A percentile compares a stretch with the other conserved stretches of the same genome.
phyloP scores from a whole-genome alignment of 2,113 vertebrate species.

The Uropsilus gracilis region DNA sequence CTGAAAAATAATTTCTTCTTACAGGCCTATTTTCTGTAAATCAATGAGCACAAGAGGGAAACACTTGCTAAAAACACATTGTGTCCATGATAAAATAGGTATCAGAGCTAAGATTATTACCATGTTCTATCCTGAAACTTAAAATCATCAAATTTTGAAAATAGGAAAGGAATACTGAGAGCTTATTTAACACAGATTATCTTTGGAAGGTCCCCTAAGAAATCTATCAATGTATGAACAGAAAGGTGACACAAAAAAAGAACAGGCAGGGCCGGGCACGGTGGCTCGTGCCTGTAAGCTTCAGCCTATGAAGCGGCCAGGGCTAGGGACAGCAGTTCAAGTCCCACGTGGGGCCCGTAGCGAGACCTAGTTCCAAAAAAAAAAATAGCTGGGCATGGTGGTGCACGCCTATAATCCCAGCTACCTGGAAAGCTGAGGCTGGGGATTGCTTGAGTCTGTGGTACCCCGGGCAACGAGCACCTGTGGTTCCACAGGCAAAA shows the following conservation, averaged over 20 bases:
- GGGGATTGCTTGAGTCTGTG: too few species aligned
- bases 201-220: background rate
- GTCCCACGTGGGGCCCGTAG: too few species aligned
- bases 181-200: background rate
- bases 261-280: too few species aligned
- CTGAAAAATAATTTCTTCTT: conserved; percentile 17
- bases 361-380: too few species aligned
- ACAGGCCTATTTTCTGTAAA: background rate
- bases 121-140: background rate
- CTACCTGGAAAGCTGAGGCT: too few species aligned
- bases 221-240: background rate
- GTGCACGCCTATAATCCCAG: too few species aligned
- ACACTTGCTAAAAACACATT: background rate
- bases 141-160: conserved; percentile 27
- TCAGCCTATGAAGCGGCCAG: too few species aligned
- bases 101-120: background rate
- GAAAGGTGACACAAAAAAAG: background rate
- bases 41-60: background rate
- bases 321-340: too few species aligned
- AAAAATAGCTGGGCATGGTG: too few species aligned
- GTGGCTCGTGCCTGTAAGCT: too few species aligned
- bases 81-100: background rate
- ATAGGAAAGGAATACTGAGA: background rate
- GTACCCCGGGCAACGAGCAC: too few species aligned
- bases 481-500: too few species aligned